Evolutionary conservation across 2,888 invertebrate species (phyloP).

Genomic region (Ramazzottius varieornatus): DNA sequence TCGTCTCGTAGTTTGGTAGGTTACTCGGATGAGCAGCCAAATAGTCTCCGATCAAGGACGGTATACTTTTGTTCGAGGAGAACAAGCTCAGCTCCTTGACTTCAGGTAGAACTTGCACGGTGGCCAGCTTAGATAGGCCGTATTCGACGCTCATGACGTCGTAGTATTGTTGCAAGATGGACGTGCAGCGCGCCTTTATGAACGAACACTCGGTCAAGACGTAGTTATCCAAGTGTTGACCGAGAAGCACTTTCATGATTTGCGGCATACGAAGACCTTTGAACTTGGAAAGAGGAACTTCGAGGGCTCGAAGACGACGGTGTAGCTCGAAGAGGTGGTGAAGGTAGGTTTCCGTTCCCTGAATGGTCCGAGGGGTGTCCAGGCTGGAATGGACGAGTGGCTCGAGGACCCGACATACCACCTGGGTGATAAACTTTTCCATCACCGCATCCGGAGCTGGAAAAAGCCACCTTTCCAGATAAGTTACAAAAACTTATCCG

Average conservation of each 20-base stretch:
- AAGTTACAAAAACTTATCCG: too few relatives aligned
- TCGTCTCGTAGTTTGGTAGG: neutral
- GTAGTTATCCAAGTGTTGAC: constrained; percentile 39
- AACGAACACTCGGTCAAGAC: constrained; percentile 30
- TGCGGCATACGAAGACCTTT: constrained; percentile 42
- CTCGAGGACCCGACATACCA: constrained; percentile 55
- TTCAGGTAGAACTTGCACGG: neutral
- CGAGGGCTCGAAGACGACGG: constrained; percentile 49
- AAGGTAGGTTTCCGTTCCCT: constrained; percentile 47
- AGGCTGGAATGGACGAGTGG: constrained; percentile 12
- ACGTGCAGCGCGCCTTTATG: constrained; percentile 8
- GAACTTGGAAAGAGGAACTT: constrained; percentile 40
- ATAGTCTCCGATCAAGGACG: neutral
- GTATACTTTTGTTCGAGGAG: neutral
- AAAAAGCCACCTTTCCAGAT: too few relatives aligned
- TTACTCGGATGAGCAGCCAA: neutral
- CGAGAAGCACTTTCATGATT: constrained; percentile 50
- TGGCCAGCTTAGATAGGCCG: neutral
- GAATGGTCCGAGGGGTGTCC: neutral
- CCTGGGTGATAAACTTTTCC: constrained; percentile 84
- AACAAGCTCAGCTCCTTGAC: neutral
- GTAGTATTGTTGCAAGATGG: neutral
- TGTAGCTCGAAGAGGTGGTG: constrained; percentile 64
- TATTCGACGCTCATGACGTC: neutral
- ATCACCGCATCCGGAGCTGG: constrained; percentile 83